Evolutionary conservation across 2,113 vertebrate species (phyloP), one percentile per base, ranked within the genome.

Genomic region (Eublepharis macularius): DNA sequence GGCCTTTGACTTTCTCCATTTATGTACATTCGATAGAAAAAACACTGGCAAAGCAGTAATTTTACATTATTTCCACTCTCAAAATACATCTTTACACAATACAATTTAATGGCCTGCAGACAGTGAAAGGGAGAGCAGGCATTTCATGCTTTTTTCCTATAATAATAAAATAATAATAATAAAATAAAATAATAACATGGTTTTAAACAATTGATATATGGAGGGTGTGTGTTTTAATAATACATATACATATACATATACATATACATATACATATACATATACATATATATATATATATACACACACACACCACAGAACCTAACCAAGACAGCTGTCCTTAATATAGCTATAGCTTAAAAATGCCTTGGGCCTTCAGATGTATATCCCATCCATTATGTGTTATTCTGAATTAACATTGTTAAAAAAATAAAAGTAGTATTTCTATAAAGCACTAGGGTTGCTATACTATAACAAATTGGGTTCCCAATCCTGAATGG

Each of bases 41-140:
- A 91, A 95, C 88, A 75, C 45, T 89, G 83, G 86, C 82, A 92
- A 95, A 92, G 86, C 81, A 81, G 83, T 81, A 83, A 91, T 93
- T 89, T 87, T 89, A 93, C 79, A 80, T 88, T 66, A 88, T 83
- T 26, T 93, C 66, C 81, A 86, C 88, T 90, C 80, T 90, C 89
- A 80, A 70, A 72, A 86, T 87, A 84, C 54, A 70, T 90, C 84
- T 93, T 91, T 91, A 85, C 86, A 93, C 41, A 17, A 76, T 80
- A 88, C 47, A 78, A 45, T 80, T 90, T 73, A 90, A 73, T 70
- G 84, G 80, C 83, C 92, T 91, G 82, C 73, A 85, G 49, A 87
- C 32, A 92, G 80, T 4, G 79, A 90, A 77, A 12, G 72, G 57
- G 43, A 88, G 57, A 87, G 81, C 76, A 24, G 8, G 78, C 86